Percentiles rank a stretch among this genome's conserved stretches.
Conservation (phyloP, 2,797 vertebrate genomes). For the Labroides dimidiatus region DNA sequence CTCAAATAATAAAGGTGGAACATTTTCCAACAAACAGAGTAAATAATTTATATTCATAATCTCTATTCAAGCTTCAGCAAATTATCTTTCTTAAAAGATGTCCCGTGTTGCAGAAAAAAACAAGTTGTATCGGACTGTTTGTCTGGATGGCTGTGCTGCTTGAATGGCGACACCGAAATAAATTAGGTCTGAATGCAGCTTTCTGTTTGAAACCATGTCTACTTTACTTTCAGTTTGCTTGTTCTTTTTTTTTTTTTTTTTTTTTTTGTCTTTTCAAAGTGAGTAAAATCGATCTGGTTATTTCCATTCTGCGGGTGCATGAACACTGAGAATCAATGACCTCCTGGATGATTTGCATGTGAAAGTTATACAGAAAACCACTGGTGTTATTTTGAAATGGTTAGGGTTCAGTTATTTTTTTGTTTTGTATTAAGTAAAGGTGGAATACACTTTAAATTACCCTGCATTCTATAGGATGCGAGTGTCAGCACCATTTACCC, state of each 20-base stretch:
- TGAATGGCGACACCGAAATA: background rate
- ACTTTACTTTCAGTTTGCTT: background rate
- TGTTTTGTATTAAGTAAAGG: slow-evolving; percentile 63
- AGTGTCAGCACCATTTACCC: slow-evolving; percentile 63
- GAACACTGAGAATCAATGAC: slow-evolving; percentile 26
- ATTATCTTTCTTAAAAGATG: background rate
- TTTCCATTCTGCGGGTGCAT: no score
- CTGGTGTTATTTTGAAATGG: slow-evolving; percentile 42
- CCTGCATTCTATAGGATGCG: slow-evolving; percentile 32
- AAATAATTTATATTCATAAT: no score
- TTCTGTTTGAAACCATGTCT: slow-evolving; percentile 9
- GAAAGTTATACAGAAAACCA: slow-evolving; percentile 39
- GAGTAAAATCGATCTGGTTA: no score
- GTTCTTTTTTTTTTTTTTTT: no score
- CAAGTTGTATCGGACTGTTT: background rate
- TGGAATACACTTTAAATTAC: no score
- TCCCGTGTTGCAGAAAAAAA: background rate
- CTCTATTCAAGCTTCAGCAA: no score
- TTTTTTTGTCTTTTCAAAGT: no score
- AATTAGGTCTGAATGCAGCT: background rate
- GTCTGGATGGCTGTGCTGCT: background rate
- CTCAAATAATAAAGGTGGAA: no score
- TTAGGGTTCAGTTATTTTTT: slow-evolving; percentile 56
- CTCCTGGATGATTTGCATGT: slow-evolving; percentile 43
- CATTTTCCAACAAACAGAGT: no score